A percentile compares a stretch with the other conserved stretches of the same genome.
Evolutionary conservation across 1,140 invertebrate genomes (phyloP).

Genomic region (Drusus annulatus): DNA sequence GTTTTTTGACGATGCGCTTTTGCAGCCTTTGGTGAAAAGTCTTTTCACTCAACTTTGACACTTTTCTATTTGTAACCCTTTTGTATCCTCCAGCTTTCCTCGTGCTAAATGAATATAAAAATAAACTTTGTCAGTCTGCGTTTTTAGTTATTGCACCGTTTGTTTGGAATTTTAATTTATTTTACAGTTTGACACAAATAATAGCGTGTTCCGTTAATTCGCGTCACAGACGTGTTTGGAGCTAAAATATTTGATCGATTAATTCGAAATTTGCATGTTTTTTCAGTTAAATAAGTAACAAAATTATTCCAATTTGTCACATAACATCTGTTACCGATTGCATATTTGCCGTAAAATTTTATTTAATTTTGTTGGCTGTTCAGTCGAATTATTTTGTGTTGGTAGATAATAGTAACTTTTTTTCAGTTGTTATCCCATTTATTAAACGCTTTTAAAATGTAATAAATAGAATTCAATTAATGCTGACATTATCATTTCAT

Average conservation of each 20-base stretch:
- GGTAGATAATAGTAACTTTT: too few species aligned
- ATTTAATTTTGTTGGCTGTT: too few species aligned
- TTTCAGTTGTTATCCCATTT: too few species aligned
- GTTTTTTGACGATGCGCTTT: conserved; percentile 43
- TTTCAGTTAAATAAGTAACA: not conserved
- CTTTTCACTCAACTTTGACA: conserved; percentile 34
- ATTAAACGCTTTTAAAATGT: too few species aligned
- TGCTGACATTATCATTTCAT: too few species aligned
- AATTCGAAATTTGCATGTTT: not conserved
- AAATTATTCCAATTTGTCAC: conserved; percentile 4
- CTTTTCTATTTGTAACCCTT: conserved; percentile 20
- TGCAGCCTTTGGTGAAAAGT: conserved; percentile 38
- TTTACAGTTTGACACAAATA: too few species aligned
- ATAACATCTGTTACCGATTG: not conserved
- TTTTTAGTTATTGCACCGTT: not conserved
- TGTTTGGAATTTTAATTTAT: too few species aligned
- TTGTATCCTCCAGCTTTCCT: not conserved
- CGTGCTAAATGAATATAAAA: not conserved
- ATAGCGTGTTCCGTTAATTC: not conserved
- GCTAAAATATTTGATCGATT: not conserved
- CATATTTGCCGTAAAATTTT: too few species aligned
- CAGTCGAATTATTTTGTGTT: too few species aligned
- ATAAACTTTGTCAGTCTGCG: not conserved
- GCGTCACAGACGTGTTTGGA: not conserved
- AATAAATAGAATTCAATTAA: too few species aligned